phyloP scores from a whole-genome alignment of 2,797 vertebrate species.

The Bradypus variegatus region DNA sequence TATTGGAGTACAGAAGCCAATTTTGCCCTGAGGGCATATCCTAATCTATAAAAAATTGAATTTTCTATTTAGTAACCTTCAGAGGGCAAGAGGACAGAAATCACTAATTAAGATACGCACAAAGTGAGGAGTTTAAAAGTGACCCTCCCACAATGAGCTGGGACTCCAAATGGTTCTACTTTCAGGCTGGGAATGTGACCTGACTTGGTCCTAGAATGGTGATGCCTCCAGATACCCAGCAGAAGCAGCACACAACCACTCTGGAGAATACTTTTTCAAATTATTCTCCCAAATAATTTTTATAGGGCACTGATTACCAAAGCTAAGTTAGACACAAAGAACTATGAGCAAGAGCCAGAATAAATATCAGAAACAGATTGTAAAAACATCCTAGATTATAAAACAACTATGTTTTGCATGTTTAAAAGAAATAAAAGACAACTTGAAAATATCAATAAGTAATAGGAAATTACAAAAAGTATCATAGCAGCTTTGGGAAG shows the following conservation, averaged over 20 bases:
- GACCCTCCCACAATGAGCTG: background rate
- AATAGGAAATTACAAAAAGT: background rate
- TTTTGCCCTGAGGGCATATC: background rate
- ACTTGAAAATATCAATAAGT: background rate
- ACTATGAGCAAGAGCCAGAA: background rate
- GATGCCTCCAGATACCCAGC: background rate
- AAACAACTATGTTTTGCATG: background rate
- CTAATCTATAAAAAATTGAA: background rate
- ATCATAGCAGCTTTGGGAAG: background rate
- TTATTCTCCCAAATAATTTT: background rate
- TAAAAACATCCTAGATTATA: background rate
- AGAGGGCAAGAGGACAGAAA: background rate
- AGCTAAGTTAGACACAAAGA: background rate
- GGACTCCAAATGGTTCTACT: background rate
- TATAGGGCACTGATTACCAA: background rate
- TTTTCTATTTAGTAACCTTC: background rate
- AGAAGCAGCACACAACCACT: background rate
- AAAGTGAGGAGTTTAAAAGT: background rate
- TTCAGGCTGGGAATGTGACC: background rate
- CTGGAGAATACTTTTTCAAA: background rate
- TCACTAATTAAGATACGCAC: background rate
- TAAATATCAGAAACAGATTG: background rate
- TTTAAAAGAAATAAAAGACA: background rate
- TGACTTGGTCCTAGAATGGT: background rate
- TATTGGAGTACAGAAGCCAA: background rate